Base-by-base conservation (phyloP, 2,797 vertebrate species). In the Halcyon badia region DNA sequence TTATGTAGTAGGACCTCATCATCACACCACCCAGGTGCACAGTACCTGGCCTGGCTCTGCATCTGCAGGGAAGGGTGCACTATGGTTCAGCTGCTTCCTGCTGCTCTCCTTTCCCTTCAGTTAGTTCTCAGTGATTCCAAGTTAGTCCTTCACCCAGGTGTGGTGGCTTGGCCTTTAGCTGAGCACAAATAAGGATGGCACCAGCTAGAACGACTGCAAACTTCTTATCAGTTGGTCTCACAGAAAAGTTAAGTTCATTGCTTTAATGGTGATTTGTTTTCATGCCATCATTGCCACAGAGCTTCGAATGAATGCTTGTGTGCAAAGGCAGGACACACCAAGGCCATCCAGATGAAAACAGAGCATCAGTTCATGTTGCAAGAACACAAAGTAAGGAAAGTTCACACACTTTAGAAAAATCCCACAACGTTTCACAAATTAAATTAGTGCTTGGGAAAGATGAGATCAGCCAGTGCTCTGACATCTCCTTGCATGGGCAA, bases 391-490 rank as follows among this genome's bases (percentile, higher is more conserved):
- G 81, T 57, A 89, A 77, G 60, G 44, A 57, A 94, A 89, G 71
- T 91, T 96, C 83, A 89, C 90, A 94, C 78, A 94, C 75, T 89
- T 94, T 5, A 87, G 78, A 30, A 92, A 90, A 91, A 91, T 95
- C 48, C 4, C 70, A 80, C 89, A 93, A 58, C 37, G 80, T 65
- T 96, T 93, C 93, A 83, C 78, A 97, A 93, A 94, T 84, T 22
- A 89, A 95, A 95, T 95, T 46, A 90, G 54, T 68, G 73, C 68
- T 87, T 95, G 87, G 54, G 89, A 95, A 88, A 92, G 66, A 62
- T 39, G 82, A 94, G 86, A 92, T 85, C 78, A 83, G 68, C 25
- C 71, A 65, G 52, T 84, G 68, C 75, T 85, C 64, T 90, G 88
- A 60, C 62, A 68, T 56, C 31, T 39, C 82, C 56, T 65, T 90